These are phyloP conservation scores for Parazoanthus darwini DNA, from an alignment of 92 coral and sea anemone genomes.

Conservation along the genomic window DNA sequence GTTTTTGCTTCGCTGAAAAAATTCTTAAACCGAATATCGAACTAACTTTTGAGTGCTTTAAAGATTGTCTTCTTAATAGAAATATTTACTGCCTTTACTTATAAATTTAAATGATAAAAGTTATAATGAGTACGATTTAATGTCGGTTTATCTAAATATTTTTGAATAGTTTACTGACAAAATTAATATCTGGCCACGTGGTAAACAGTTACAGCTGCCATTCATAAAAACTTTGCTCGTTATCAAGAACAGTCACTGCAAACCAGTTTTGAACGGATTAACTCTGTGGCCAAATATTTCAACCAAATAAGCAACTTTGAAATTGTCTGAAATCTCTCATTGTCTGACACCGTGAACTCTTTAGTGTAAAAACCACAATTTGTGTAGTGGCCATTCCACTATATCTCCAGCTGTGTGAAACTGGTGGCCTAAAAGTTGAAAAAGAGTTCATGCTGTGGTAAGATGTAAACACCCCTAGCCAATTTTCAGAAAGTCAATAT, in stretches of 20 bases:
- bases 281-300: neutral
- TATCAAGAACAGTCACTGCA: neutral
- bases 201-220: neutral
- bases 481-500: neutral
- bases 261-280: neutral
- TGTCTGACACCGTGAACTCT: neutral
- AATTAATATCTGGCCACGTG: slow-evolving; percentile 11
- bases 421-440: neutral
- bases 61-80: neutral
- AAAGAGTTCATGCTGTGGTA: neutral
- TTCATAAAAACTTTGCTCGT: neutral
- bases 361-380: neutral
- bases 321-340: neutral
- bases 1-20: neutral
- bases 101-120: neutral
- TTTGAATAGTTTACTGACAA: neutral
- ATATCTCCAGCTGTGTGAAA: neutral
- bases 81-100: neutral
- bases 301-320: neutral
- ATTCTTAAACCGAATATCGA: neutral
- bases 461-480: neutral
- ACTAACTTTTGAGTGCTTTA: neutral
- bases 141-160: neutral
- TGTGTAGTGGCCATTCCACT: neutral
- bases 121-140: neutral